These are phyloP conservation scores for Agrotis puta DNA, from an alignment of 2,888 invertebrate species.

Conservation along the genomic window DNA sequence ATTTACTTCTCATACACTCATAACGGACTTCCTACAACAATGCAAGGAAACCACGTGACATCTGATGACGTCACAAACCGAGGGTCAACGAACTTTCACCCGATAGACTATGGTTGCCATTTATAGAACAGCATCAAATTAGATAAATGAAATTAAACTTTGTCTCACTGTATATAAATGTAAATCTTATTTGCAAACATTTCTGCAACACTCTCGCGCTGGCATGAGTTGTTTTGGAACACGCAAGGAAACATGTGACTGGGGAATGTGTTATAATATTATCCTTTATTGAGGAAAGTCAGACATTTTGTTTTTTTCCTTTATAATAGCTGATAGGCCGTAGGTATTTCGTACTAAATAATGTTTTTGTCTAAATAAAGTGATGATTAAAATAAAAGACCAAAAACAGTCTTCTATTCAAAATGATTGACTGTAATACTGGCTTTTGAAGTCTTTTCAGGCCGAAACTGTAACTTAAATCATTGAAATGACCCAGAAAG, in stretches of 20 bases:
- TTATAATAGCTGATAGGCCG: neutral
- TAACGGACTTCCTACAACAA: conserved; percentile 61
- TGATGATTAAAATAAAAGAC: neutral
- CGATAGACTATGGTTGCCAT: conserved; percentile 52
- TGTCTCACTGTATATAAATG: conserved; percentile 43
- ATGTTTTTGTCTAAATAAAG: neutral
- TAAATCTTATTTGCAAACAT: conserved; percentile 32
- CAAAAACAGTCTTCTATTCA: neutral
- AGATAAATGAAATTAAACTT: conserved; percentile 51
- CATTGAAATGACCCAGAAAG: conserved; percentile 1
- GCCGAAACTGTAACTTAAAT: neutral
- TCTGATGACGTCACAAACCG: conserved; percentile 49
- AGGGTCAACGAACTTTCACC: conserved; percentile 67
- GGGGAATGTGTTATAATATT: conserved; percentile 24
- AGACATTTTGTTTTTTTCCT: conserved; percentile 2
- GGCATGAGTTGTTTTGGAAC: conserved; percentile 25
- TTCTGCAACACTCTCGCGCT: conserved; percentile 37
- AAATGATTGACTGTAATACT: neutral
- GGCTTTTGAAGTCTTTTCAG: neutral
- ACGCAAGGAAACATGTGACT: conserved; percentile 58
- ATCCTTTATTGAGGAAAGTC: conserved; percentile 26
- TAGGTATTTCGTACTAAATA: too few species aligned
- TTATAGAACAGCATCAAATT: conserved; percentile 36
- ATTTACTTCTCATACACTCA: conserved; percentile 16
- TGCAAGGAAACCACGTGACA: conserved; percentile 54